Evolutionary conservation across 1,140 invertebrate genomes (phyloP), one percentile per base, ranked within the genome.

Genomic region (Orius insidiosus): DNA sequence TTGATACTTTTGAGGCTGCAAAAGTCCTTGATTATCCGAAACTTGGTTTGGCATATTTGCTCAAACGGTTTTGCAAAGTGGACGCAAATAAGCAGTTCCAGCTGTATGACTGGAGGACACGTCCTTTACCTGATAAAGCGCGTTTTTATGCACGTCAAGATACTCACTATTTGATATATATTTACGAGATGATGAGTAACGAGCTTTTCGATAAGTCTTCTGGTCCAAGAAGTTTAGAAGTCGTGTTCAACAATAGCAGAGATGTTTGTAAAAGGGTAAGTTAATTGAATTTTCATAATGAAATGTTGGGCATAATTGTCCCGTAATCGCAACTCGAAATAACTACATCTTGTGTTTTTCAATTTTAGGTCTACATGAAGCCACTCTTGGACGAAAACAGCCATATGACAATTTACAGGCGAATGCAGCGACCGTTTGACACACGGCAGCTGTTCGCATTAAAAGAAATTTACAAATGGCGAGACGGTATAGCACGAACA

Each of bases 41-140:
- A 24, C 66, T 80, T 2, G 88, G 85, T 13, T 67, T 98, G 16
- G 74, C 80, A 1, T 78, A 78, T 63, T 63, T 98, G 2, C 61
- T 98, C 6, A 69, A 78, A 51, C 65, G 70, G 34, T 94, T 87
- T 59, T 92, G 88, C 59, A 64, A 75, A 14, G 64, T 93, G 9
- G 65, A 76, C 52, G 79, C 97, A 56, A 98, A 98, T 65, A 74
- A 78, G 47, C n/a, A n/a, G n/a, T 90, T 83, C 60, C 94, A 97
- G 61, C 60, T 92, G 24, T 89, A 92, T 2, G 95, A 98, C 63
- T 98, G 95, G 95, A 76, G 95, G 49, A 85, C 94, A 15, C 70
- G 89, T 40, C 95, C 95, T 0, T 63, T 98, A 30, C 82, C 87
- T 0, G 68, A 75, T 18, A 79, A 86, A 55, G 68, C 97, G 54